Base-by-base conservation (phyloP, 2,797 vertebrate species). In the Selene dorsalis region DNA sequence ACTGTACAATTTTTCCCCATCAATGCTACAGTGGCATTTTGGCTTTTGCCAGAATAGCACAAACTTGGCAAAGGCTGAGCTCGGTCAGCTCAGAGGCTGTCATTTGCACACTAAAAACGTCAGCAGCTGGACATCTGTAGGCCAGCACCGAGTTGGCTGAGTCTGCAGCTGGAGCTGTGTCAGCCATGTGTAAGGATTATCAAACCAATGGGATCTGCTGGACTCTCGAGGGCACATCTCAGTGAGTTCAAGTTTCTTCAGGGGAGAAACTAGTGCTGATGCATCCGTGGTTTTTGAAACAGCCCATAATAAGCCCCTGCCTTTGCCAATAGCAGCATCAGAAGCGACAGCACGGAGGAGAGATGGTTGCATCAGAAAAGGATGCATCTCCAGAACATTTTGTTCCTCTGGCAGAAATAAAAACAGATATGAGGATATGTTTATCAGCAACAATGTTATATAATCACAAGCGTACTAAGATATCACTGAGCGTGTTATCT, bases 301-400 rank as follows among this genome's bases (percentile, higher is more conserved):
- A 72, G 83, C 85, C 87, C 88, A 87, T 92, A 92, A 91, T 92
- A 89, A 92, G 72, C 75, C 77, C 65, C 80, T 88, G 86, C 73
- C 80, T 85, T 91, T 90, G 90, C 89, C 92, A 86, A 48, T 26
- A 55, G 91, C 89, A 82, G 60, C 76, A 43, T 74, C 77, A 82
- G 84, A 84, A 79, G 87, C 63, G 68, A 85, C 82, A 77, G 80
- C 60, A 39, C 77, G 62, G 85, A 75, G 77, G 59, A 85, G 87
- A 88, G 80, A 39, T 35, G 76, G 79, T 78, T 61, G 85, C 84
- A 77, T 78, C 56, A 61, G 81, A 84, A 80, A 69, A 86, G 73
- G 80, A 84, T 79, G 73, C 57, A 68, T 83, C 76, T 87, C 58
- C 67, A 81, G 93, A 92, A 94, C 92, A 92, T 92, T 92, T 83